phyloP scores from a whole-genome alignment of 2,113 vertebrate genomes.

The Pachycephala philippinensis region DNA sequence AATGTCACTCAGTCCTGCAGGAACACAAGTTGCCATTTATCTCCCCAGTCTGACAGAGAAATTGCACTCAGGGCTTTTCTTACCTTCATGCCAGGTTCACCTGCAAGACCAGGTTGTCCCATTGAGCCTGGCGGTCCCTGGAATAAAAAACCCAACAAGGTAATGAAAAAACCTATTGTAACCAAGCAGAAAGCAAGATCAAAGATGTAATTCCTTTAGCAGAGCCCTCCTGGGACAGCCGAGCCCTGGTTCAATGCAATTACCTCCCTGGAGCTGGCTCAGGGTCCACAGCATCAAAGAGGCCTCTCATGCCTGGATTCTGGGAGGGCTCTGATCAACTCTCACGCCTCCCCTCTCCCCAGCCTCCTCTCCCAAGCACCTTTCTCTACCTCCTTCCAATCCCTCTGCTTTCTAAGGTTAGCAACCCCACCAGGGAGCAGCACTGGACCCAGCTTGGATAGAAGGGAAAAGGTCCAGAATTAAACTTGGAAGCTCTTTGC shows the following conservation, averaged over 20 bases:
- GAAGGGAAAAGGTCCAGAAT: neutral
- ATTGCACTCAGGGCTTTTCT: neutral
- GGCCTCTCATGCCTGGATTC: neutral
- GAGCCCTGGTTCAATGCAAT: conserved; percentile 28
- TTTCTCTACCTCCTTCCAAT: neutral
- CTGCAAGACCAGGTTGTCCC: conserved; percentile 84
- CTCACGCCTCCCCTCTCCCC: neutral
- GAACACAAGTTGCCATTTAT: neutral
- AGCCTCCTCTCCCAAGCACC: neutral
- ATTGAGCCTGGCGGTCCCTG: conserved; percentile 84
- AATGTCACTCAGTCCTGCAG: neutral
- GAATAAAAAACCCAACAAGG: neutral
- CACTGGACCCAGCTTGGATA: neutral
- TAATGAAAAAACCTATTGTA: conserved; percentile 38
- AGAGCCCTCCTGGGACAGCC: neutral
- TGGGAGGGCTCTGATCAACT: neutral
- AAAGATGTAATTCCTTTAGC: conserved; percentile 54
- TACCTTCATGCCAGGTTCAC: conserved; percentile 92
- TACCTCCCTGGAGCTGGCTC: conserved; percentile 20
- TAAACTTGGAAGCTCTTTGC: neutral
- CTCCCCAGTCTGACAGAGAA: neutral
- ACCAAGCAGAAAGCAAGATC: conserved; percentile 21
- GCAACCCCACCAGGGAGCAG: neutral
- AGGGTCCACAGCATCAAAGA: neutral
- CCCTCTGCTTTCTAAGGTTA: neutral